Base-by-base conservation (phyloP, 2,888 invertebrate genomes). In the Euclidia mi region DNA sequence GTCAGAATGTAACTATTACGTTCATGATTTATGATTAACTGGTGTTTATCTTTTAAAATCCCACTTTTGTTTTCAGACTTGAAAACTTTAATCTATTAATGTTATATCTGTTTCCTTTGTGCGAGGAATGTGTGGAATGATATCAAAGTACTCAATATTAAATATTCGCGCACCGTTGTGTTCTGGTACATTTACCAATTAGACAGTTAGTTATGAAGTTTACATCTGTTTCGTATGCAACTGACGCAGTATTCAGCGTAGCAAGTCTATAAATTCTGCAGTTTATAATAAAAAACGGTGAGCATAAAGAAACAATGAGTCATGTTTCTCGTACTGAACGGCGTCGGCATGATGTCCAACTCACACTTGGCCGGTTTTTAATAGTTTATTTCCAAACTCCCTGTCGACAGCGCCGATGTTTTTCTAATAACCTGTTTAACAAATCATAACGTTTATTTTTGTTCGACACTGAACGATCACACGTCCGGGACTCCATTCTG, bases 401-500 rank as follows among this genome's bases (percentile, higher is more conserved):
- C 78, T 84, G 87, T 88, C 89, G 84, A 86, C 90, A 84, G 83
- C 85, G 69, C 76, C 84, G 79, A 89, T 91, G 91, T 90, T 92
- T 90, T 89, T 87, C 89, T 90, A 92, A 92, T 92, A 92, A 92
- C 85, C 87, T 88, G 90, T 90, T 88, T 86, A 90, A 89, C 88
- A 89, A 91, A 91, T 91, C 89, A 91, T 91, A 90, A 87, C 84
- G 90, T 92, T 92, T 93, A 92, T 92, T 93, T 92, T 91, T 74
- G 88, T 91, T 92, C 85, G 77, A 80, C 84, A 87, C 88, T 85
- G 85, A 89, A 86, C 90, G 85, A 92, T 91, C 92, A 92, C 91
- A 91, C 85, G 89, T 88, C 89, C 91, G 87, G 84, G 84, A 88
- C 88, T 89, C 84, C 82, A 88, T 89, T 91, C 92, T 93, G 93